Percentiles rank a stretch among this genome's conserved stretches.
phyloP scores from a whole-genome alignment of 2,113 vertebrate genomes.

The Condylura cristata region DNA sequence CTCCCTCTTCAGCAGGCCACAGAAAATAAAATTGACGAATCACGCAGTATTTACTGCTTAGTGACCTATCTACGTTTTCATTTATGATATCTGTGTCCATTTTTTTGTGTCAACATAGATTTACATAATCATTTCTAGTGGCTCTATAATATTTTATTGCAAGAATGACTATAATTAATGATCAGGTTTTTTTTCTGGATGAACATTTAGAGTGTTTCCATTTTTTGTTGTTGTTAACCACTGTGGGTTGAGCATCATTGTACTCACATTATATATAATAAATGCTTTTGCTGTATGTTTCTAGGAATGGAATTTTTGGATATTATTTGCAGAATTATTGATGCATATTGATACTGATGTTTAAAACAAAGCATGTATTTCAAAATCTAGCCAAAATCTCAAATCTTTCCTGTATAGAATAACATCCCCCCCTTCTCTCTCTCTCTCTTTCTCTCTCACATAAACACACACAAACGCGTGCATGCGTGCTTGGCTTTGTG shows the following conservation, averaged over 20 bases:
- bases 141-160: neutral
- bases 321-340: slow-evolving; percentile 13
- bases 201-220: neutral
- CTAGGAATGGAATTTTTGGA: neutral
- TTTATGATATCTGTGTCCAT: neutral
- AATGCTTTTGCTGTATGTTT: neutral
- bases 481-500: neutral
- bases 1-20: neutral
- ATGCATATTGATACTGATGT: neutral
- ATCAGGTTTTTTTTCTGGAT: neutral
- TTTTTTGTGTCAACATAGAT: neutral
- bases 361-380: neutral
- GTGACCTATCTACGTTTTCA: neutral
- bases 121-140: neutral
- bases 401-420: neutral
- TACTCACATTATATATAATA: neutral
- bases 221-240: neutral
- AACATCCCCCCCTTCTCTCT: neutral
- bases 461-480: no score
- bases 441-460: neutral
- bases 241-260: neutral
- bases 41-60: neutral
- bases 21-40: neutral
- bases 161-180: neutral
- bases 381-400: neutral